Evolutionary conservation across 2,113 vertebrate genomes (phyloP).

Genomic region (Copsychus sechellarum): DNA sequence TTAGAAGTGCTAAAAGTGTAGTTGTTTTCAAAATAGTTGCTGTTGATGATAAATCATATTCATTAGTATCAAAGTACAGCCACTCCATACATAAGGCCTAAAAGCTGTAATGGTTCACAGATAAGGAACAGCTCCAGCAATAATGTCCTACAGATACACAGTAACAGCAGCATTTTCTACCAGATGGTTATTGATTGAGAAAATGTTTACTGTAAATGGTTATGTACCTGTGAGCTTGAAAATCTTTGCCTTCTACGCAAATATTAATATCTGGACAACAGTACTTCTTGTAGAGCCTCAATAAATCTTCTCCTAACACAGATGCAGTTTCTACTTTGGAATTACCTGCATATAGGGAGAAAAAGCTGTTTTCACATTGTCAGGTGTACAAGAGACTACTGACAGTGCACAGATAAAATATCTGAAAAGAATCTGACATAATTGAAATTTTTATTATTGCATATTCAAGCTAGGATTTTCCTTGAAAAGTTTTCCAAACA

Average conservation of each 20-base stretch:
- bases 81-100: not conserved
- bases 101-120: not conserved
- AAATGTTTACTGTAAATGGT: not conserved
- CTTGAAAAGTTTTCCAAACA: not conserved
- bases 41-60: not conserved
- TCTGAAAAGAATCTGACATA: not conserved
- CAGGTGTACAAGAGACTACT: not conserved
- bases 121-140: not conserved
- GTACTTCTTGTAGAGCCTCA: conserved; percentile 81
- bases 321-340: conserved; percentile 80
- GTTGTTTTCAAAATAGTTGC: not conserved
- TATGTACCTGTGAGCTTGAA: conserved; percentile 89
- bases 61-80: not conserved
- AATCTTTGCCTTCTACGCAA: conserved; percentile 81
- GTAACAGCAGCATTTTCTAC: not conserved
- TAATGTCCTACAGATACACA: not conserved
- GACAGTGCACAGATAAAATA: not conserved
- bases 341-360: conserved; percentile 58
- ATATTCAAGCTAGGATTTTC: not conserved
- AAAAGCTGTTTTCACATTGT: not conserved
- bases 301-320: conserved; percentile 83
- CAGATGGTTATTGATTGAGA: not conserved
- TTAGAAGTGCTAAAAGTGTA: not conserved
- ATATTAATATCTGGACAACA: conserved; percentile 86
- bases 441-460: not conserved